Conservation (phyloP, 1,140 invertebrate genomes). For the Micrasema longulum region DNA sequence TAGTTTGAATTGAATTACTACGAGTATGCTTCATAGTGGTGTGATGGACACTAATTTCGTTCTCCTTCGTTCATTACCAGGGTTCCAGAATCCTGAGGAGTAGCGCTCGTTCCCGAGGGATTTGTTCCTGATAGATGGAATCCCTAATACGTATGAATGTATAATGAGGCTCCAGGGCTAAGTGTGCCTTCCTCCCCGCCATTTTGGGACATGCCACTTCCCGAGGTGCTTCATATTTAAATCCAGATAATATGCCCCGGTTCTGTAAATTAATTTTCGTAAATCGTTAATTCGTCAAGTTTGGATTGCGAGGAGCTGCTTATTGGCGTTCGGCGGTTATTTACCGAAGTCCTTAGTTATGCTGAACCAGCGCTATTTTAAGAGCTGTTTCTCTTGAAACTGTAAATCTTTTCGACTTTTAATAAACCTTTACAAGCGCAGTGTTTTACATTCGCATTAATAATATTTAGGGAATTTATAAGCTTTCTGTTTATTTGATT, state of each 20-base stretch:
- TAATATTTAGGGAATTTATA: no score
- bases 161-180: constrained; percentile 20
- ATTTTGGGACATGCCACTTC: neutral
- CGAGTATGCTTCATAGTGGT: no score
- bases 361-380: no score
- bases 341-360: neutral
- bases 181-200: neutral
- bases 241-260: constrained; percentile 8
- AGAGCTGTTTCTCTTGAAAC: no score
- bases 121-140: constrained; percentile 21
- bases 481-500: no score
- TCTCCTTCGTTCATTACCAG: constrained; percentile 18
- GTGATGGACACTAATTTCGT: neutral
- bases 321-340: constrained; percentile 3
- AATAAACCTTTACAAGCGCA: no score
- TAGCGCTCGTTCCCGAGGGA: neutral
- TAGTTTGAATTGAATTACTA: no score
- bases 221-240: constrained; percentile 4
- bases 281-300: constrained; percentile 2
- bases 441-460: no score
- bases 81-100: neutral
- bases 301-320: neutral
- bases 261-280: constrained; percentile 18
- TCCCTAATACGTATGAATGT: constrained; percentile 32
- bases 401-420: no score